A percentile compares a stretch with the other conserved stretches of the same genome.
Evolutionary conservation across 2,888 invertebrate genomes (phyloP).

Genomic region (Endomychus coccineus): DNA sequence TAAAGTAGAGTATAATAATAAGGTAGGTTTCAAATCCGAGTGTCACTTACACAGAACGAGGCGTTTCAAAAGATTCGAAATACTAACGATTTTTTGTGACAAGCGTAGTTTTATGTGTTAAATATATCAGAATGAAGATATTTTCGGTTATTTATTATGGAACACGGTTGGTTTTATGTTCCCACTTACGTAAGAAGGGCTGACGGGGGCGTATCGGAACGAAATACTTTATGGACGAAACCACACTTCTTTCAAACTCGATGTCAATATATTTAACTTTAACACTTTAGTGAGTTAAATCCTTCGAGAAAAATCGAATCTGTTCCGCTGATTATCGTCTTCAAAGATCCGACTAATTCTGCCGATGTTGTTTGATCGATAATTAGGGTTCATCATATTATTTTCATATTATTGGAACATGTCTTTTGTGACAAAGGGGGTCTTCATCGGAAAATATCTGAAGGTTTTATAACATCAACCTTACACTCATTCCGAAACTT

Average conservation of each 20-base stretch:
- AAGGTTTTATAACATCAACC: too few species aligned
- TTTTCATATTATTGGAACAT: too few species aligned
- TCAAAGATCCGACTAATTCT: too few species aligned
- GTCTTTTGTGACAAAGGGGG: too few species aligned
- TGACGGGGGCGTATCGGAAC: constrained; percentile 26
- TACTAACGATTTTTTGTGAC: constrained; percentile 31
- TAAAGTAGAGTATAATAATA: constrained; percentile 34
- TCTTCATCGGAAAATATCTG: too few species aligned
- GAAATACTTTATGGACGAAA: constrained; percentile 25
- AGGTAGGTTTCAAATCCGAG: constrained; percentile 32
- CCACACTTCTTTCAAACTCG: constrained; percentile 15
- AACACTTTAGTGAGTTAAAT: too few species aligned
- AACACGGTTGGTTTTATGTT: constrained; percentile 20
- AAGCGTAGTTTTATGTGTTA: constrained; percentile 25
- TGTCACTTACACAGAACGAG: constrained; percentile 35
- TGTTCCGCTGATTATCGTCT: too few species aligned
- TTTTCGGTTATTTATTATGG: constrained; percentile 28
- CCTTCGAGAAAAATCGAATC: too few species aligned
- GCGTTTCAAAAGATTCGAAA: constrained; percentile 32
- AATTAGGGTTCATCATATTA: too few species aligned
- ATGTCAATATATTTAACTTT: not conserved
- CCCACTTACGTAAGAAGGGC: constrained; percentile 18
- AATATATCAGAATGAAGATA: constrained; percentile 31
- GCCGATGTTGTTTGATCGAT: too few species aligned
- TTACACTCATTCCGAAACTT: too few species aligned